Conservation (phyloP, 2,888 invertebrate genomes). For the Polyploca ridens region DNA sequence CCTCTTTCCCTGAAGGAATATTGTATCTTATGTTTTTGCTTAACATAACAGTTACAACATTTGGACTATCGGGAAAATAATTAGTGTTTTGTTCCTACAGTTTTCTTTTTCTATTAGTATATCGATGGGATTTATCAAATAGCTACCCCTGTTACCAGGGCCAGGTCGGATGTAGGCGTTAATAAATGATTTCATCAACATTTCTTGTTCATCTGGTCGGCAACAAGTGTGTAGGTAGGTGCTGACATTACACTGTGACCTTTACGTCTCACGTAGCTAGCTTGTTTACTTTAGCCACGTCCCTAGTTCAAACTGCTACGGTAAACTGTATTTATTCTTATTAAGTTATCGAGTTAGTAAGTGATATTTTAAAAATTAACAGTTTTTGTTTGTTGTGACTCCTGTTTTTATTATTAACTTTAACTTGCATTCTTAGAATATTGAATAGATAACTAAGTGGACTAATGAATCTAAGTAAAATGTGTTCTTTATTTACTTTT, state of each 20-base stretch:
- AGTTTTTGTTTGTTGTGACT: not conserved
- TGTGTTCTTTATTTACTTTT: no score
- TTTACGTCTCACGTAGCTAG: constrained; percentile 40
- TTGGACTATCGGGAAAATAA: not conserved
- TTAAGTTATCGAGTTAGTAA: not conserved
- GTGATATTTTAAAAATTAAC: not conserved
- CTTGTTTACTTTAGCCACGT: constrained; percentile 26
- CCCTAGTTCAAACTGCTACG: constrained; percentile 4
- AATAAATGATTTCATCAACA: not conserved
- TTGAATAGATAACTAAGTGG: no score
- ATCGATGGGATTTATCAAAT: not conserved
- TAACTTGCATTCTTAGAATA: no score
- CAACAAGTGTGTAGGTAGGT: constrained; percentile 33
- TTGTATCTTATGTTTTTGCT: not conserved
- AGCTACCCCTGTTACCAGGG: not conserved
- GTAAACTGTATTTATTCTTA: not conserved
- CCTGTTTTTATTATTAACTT: no score
- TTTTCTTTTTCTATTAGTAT: no score
- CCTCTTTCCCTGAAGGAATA: not conserved
- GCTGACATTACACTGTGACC: constrained; percentile 45
- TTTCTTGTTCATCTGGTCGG: constrained; percentile 19
- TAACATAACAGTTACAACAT: not conserved
- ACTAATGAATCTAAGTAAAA: no score
- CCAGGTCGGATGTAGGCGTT: not conserved
- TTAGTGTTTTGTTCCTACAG: no score